Evolutionary conservation across 2,888 invertebrate genomes (phyloP).

Genomic region (Emmelina monodactyla): DNA sequence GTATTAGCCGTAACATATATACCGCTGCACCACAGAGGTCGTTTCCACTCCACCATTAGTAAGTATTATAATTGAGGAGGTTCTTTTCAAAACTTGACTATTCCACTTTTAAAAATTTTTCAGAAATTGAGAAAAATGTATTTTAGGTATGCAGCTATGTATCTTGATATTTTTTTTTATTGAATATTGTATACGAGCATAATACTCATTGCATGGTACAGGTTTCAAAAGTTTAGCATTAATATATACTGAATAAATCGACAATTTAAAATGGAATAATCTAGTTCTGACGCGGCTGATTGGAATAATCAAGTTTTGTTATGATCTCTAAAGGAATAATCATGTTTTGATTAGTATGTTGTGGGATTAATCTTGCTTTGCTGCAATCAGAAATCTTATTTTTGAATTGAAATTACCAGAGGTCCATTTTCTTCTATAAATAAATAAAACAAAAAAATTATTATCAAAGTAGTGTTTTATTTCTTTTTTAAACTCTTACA

Average conservation of each 20-base stretch:
- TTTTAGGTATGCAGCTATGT: constrained; percentile 1
- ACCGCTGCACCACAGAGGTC: no score
- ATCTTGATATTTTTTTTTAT: not conserved
- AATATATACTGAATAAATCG: constrained; percentile 1
- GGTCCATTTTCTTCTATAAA: constrained; percentile 1
- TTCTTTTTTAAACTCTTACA: constrained; percentile 2
- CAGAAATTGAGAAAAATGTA: constrained; percentile 1
- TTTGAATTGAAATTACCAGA: not conserved
- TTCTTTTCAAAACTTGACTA: constrained; percentile 1
- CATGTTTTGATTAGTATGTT: constrained; percentile 1
- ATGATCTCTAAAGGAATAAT: constrained; percentile 1
- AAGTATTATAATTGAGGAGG: constrained; percentile 1
- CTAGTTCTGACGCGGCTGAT: constrained; percentile 1
- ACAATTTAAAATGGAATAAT: constrained; percentile 1
- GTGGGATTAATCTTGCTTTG: constrained; percentile 1
- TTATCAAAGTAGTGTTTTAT: constrained; percentile 2
- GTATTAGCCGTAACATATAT: no score
- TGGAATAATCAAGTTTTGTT: constrained; percentile 1
- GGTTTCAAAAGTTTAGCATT: constrained; percentile 1
- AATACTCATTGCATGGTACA: constrained; percentile 1
- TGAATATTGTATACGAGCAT: not conserved
- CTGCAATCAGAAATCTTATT: constrained; percentile 1
- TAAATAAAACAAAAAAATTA: constrained; percentile 1
- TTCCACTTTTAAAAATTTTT: not conserved
- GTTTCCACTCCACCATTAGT: no score